Conservation (phyloP, 1,140 invertebrate species). For the Drosophila persimilis region DNA sequence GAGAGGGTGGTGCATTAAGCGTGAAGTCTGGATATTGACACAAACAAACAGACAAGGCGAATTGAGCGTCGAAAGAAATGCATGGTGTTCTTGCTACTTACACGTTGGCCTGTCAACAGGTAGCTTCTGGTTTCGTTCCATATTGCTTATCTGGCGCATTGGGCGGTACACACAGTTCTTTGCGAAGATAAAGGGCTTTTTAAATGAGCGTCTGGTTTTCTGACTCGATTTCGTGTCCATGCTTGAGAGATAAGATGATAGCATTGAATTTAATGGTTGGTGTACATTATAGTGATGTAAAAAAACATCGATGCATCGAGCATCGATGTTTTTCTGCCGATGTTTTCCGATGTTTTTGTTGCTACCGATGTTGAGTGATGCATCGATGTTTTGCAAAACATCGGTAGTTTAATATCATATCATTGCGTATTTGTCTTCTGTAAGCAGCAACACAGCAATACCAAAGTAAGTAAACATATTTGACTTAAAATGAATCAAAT, state of each 20-base stretch:
- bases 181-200: slow-evolving; percentile 52
- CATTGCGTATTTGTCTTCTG: no score
- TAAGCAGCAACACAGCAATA: no score
- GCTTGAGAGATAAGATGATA: not conserved
- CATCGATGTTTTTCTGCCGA: no score
- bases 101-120: slow-evolving; percentile 49
- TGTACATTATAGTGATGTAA: no score
- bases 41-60: not conserved
- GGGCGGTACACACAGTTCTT: slow-evolving; percentile 65
- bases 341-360: no score
- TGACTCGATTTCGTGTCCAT: slow-evolving; percentile 40
- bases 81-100: slow-evolving; percentile 14
- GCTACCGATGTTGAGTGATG: no score
- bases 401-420: no score
- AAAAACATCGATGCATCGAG: no score
- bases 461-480: no score
- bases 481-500: no score
- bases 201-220: slow-evolving; percentile 55
- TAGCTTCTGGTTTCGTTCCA: slow-evolving; percentile 57
- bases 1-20: slow-evolving; percentile 95
- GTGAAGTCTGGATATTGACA: slow-evolving; percentile 86
- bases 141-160: slow-evolving; percentile 62
- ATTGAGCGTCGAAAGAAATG: not conserved
- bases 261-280: no score
- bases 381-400: no score